Evolutionary conservation across 1,140 invertebrate species (phyloP).

Genomic region (Drosophila auraria): DNA sequence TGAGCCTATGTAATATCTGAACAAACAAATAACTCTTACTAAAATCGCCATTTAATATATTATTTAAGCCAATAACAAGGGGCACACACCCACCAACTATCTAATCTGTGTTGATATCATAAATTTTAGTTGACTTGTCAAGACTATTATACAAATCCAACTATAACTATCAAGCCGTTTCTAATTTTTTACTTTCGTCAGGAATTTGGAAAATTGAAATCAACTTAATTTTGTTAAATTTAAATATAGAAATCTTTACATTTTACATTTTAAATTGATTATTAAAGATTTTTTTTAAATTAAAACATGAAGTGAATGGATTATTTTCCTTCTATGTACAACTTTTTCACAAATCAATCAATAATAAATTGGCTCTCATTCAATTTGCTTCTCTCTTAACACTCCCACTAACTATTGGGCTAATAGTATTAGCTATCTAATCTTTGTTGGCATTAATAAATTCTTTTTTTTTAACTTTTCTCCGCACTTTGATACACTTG

Average conservation of each 20-base stretch:
- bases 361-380: no score
- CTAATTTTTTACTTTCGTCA: background rate
- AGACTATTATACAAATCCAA: background rate
- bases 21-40: conserved; percentile 4
- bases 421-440: background rate
- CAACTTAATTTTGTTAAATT: background rate
- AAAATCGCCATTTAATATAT: conserved; percentile 2
- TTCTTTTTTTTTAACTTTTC: conserved; percentile 14
- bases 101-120: conserved; percentile 25
- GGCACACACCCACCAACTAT: conserved; percentile 13
- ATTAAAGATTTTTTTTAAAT: no score
- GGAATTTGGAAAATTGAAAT: background rate
- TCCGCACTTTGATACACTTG: background rate
- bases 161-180: background rate
- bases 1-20: conserved; percentile 1
- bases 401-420: background rate
- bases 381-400: no score
- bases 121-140: background rate
- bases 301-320: no score
- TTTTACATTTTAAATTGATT: no score
- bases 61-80: background rate
- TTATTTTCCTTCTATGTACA: no score
- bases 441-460: conserved; percentile 6
- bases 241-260: no score
- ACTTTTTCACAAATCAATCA: no score